A percentile compares a stretch with the other conserved stretches of the same genome.
Conservation (phyloP, 2,113 vertebrate species). For the Lontra canadensis region DNA sequence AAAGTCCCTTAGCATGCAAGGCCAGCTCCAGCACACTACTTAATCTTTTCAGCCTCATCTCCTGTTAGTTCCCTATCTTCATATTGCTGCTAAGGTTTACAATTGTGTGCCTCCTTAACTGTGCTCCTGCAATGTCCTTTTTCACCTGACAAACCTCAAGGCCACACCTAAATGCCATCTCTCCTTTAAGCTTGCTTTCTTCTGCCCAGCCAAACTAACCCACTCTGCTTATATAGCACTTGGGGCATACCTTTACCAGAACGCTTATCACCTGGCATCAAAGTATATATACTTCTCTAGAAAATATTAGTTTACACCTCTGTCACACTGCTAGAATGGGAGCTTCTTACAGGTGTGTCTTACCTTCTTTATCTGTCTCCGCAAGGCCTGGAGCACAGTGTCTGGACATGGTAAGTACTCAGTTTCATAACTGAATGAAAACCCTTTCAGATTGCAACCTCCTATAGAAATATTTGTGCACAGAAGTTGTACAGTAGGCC, state of each 20-base stretch:
- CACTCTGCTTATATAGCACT: neutral
- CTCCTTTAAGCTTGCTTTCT: neutral
- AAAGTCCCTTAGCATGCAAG: neutral
- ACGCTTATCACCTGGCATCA: neutral
- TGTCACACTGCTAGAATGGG: neutral
- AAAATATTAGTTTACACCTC: neutral
- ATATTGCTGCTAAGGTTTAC: neutral
- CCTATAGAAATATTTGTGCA: neutral
- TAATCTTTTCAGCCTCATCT: neutral
- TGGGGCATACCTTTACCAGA: neutral
- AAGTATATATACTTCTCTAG: neutral
- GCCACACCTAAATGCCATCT: neutral
- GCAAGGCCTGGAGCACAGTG: neutral
- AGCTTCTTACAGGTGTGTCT: neutral
- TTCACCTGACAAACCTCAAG: neutral
- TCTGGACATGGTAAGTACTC: neutral
- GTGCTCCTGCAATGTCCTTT: neutral
- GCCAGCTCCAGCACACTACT: neutral
- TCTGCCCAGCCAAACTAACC: neutral
- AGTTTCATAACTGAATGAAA: neutral
- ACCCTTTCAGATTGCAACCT: neutral
- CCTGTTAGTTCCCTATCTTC: neutral
- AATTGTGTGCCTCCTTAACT: neutral
- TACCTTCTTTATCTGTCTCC: neutral
- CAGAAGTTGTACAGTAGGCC: neutral